phyloP scores from a whole-genome alignment of 2,113 vertebrate genomes.

The Percina caprodes region DNA sequence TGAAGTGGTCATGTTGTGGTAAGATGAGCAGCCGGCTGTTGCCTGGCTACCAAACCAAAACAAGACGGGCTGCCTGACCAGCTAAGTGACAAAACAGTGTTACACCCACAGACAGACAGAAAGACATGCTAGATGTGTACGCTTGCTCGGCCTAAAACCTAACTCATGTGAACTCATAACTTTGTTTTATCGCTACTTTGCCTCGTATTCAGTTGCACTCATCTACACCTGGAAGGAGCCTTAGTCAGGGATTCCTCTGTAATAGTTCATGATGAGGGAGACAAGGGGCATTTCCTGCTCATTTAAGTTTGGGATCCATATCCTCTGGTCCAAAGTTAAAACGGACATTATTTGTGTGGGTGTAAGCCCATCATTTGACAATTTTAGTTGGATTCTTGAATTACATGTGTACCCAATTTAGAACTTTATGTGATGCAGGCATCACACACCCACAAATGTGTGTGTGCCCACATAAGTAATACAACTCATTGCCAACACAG shows the following conservation, averaged over 20 bases:
- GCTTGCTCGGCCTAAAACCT: background rate
- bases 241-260: background rate
- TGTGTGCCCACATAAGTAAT: conserved; percentile 12
- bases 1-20: conserved; percentile 54
- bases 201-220: background rate
- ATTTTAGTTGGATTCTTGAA: conserved; percentile 4
- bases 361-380: background rate
- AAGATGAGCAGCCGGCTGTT: conserved; percentile 12
- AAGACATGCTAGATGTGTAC: background rate
- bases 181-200: background rate
- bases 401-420: conserved; percentile 1
- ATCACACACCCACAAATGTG: background rate
- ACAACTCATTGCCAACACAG: conserved; percentile 9
- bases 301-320: background rate
- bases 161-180: background rate
- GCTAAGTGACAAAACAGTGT: conserved; percentile 44
- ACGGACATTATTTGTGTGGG: background rate
- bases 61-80: conserved; percentile 8
- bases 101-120: conserved; percentile 11
- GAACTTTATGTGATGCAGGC: background rate
- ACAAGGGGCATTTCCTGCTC: conserved; percentile 6
- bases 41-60: conserved; percentile 48
- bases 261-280: background rate
- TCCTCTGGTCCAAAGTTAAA: background rate
- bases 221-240: conserved; percentile 9